Base-by-base conservation (phyloP, 2,888 invertebrate species). In the Drosophila gaucha region DNA sequence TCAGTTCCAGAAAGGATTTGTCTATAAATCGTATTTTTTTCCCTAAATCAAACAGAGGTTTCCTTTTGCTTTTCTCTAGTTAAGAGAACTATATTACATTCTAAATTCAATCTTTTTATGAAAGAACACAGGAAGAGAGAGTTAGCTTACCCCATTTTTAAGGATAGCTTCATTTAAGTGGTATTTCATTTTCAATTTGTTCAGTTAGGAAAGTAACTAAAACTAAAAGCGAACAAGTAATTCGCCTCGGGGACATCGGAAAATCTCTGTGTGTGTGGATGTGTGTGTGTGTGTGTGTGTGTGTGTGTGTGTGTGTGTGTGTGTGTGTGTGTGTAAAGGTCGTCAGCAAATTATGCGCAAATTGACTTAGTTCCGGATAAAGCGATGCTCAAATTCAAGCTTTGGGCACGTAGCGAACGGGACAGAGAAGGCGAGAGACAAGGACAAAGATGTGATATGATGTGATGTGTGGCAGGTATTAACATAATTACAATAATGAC, bases 401-500 rank as follows among this genome's bases (percentile, higher is more conserved):
- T 20, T 22, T 33, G 31, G 44, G 49, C 63, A 66, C 65, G 67
- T 57, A 47, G 22, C 24, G 20, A 31, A 4, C 8, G n/a, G 6
- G 46, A 31, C 6, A 36, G 16, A 6, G 9, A 8, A 33, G 10
- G 31, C 6, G 9, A 28, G 26, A 9, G 16, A 52, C 22, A 26
- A n/a, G 22, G 41, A 47, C 22, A 38, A 4, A n/a, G 35, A 49
- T 24, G 26, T 24, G 36, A 41, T 59, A 41, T 41, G 31, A 39
- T 41, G 33, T 24, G 59, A 38, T 54, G 33, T 35, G 62, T 43
- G 54, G 18, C 28, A 56, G 54, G 62, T 64, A 80, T 84, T 78
- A 86, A 75, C 78, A 86, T 84, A 86, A 86, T 84, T 80, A 74
- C 74, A 69, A 70, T 86, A 86, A 86, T 80, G 83, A 78, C 86